Percentiles rank a stretch among this genome's conserved stretches.
phyloP scores from a whole-genome alignment of 2,113 vertebrate genomes.

The Eurypyga helias region DNA sequence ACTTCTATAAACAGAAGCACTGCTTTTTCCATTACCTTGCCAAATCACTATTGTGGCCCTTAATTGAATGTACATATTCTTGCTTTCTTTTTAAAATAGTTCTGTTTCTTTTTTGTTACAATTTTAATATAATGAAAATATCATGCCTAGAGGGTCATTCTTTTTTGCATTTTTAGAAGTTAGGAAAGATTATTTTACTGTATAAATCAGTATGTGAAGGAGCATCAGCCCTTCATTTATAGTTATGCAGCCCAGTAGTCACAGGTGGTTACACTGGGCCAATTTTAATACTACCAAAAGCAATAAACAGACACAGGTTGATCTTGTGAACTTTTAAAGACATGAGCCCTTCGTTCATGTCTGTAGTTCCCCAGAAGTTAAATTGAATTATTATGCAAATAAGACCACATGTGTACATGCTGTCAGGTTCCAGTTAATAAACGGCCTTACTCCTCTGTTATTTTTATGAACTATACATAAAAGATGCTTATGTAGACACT shows the following conservation, averaged over 20 bases:
- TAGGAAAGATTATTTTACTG: neutral
- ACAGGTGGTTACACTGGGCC: neutral
- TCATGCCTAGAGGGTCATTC: neutral
- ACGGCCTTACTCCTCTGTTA: neutral
- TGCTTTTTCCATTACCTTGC: neutral
- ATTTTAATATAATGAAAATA: slow-evolving; percentile 14
- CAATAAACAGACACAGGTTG: neutral
- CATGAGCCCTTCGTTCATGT: neutral
- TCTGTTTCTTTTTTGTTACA: neutral
- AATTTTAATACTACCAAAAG: neutral
- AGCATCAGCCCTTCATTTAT: neutral
- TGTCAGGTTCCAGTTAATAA: slow-evolving; percentile 13
- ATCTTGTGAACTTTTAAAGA: neutral
- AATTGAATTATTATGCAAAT: slow-evolving; percentile 13
- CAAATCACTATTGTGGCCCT: neutral
- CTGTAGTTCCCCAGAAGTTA: neutral
- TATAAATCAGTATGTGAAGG: neutral
- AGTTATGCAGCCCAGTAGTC: neutral
- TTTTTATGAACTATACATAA: slow-evolving; percentile 5
- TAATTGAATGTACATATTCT: neutral
- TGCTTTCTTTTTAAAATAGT: neutral
- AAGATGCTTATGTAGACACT: neutral
- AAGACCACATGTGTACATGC: neutral
- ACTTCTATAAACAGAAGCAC: neutral
- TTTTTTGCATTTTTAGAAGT: neutral